Evolutionary conservation across 2,888 invertebrate species (phyloP), one percentile per base, ranked within the genome.

Genomic region (Serripes groenlandicus): DNA sequence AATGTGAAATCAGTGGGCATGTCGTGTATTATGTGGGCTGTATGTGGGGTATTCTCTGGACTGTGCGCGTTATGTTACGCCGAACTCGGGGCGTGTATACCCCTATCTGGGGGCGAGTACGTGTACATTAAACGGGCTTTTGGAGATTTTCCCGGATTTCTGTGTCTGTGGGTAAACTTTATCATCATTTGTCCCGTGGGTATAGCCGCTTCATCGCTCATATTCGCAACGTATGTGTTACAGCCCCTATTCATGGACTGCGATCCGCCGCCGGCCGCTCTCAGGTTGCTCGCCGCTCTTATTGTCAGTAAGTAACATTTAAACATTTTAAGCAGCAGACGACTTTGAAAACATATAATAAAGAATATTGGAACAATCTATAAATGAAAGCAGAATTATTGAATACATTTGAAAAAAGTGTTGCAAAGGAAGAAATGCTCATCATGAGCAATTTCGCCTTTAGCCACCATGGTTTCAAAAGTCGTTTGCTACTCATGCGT

Each of bases 21-120:
- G 94, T 97, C 98, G 0, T 96, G 98, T 70, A 96, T 98, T 71
- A 97, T 99, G 78, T 99, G 99, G 99, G 96, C 97, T 35, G 95
- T 97, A 64, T 98, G 98, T 0, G 99, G 99, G 26, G 93, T 97
- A 56, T 96, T 94, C 80, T 98, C 90, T n/a, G 90, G 97, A 72
- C 95, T 98, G 75, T 98, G 98, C 21, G 98, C 98, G 0, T 96
- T 98, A 11, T 98, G 98, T 94, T 98, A 97, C 93, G 98, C 98
- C 1, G 98, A 98, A 95, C 95, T 98, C 78, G 98, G 98, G 26
- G 98, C 98, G 0, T 97, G 97, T 54, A 97, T 98, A 88, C 97
- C 97, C 0, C 92, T 97, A 69, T 93, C 94, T 2, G 94, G 94
- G 0, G 94, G 94, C 15, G 93, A 93, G 83, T 94, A 94, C 75